Evolutionary conservation across 2,888 invertebrate genomes (phyloP).

Genomic region (Andrena marginata): DNA sequence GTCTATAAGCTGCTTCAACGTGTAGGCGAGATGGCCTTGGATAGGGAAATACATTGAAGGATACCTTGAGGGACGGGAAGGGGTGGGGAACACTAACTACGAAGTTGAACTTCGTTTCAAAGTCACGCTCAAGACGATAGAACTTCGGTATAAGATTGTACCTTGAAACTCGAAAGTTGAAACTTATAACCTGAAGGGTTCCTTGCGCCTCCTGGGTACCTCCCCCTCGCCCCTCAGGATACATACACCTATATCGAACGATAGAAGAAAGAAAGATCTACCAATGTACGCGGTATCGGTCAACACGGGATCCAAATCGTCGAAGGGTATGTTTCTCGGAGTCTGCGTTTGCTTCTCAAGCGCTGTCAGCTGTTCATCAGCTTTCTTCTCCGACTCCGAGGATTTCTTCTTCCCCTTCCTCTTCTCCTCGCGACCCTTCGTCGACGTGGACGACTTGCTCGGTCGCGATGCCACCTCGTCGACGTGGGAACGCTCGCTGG

Average conservation of each 20-base stretch:
- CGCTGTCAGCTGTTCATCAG: background rate
- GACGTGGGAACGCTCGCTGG: background rate
- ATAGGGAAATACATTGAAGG: no score
- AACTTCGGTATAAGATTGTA: no score
- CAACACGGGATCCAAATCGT: conserved; percentile 85
- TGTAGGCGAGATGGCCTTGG: no score
- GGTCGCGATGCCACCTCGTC: background rate
- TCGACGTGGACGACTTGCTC: background rate
- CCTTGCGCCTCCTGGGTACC: no score
- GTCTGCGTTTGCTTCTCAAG: conserved; percentile 87
- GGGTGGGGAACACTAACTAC: no score
- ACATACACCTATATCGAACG: background rate
- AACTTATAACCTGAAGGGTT: no score
- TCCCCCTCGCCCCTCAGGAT: background rate
- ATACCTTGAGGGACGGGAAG: no score
- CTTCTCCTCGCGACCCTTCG: background rate
- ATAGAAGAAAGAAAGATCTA: conserved; percentile 3
- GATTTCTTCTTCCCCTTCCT: background rate
- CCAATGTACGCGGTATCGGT: conserved; percentile 85
- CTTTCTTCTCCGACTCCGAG: background rate
- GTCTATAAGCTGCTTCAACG: background rate
- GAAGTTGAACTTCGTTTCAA: no score
- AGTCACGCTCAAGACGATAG: no score
- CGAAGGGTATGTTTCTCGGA: conserved; percentile 87
- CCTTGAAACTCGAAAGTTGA: no score